Percentiles rank a stretch among this genome's conserved stretches.
phyloP scores from a whole-genome alignment of 2,113 vertebrate genomes.

The Actenoides lindsayi region DNA sequence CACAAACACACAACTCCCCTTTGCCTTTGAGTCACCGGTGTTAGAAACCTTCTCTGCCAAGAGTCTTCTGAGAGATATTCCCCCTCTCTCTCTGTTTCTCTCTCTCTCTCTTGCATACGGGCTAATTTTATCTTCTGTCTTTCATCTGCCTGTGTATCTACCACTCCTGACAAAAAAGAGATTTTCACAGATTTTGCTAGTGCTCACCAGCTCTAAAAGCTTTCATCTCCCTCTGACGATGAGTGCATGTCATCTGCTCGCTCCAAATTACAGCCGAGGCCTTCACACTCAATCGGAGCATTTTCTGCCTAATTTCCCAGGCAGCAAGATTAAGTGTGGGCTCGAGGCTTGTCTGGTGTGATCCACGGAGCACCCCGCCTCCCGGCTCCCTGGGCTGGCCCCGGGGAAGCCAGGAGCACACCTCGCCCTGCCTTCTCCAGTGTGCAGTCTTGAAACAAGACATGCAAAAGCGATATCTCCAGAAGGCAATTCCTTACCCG shows the following conservation, averaged over 20 bases:
- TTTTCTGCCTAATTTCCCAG: constrained; percentile 73
- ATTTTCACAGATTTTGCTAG: constrained; percentile 61
- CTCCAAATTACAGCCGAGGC: constrained; percentile 64
- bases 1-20: neutral
- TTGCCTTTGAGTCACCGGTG: constrained; percentile 12
- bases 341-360: neutral
- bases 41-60: neutral
- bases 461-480: rapidly evolving
- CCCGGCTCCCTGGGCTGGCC: neutral
- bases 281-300: constrained; percentile 58
- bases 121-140: constrained; percentile 70
- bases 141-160: constrained; percentile 65
- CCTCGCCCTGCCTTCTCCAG: neutral
- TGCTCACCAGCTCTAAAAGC: constrained; percentile 67
- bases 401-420: neutral
- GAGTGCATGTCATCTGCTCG: constrained; percentile 49
- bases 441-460: rapidly evolving
- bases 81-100: neutral
- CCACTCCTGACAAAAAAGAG: constrained; percentile 60
- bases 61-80: constrained; percentile 2
- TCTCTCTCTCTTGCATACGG: neutral
- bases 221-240: constrained; percentile 57
- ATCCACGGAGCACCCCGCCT: neutral
- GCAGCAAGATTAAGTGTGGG: constrained; percentile 46
- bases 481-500: neutral